Evolutionary conservation across 2,797 vertebrate species (phyloP).

Genomic region (Micrastur ruficollis): DNA sequence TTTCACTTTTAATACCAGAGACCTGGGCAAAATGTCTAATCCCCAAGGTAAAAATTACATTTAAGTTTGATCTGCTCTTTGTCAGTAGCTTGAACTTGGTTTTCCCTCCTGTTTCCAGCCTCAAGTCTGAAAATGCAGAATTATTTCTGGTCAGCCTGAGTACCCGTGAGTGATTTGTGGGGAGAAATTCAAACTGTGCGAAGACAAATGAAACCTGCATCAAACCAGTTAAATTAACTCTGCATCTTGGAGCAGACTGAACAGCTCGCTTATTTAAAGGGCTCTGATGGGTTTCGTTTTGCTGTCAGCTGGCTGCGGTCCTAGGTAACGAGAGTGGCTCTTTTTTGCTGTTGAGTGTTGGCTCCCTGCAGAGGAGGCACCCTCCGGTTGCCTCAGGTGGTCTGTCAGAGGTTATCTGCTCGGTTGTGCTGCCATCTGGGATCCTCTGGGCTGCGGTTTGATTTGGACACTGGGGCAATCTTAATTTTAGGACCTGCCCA

Average conservation of each 20-base stretch:
- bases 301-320: background rate
- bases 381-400: background rate
- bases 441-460: background rate
- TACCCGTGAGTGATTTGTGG: background rate
- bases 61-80: background rate
- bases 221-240: background rate
- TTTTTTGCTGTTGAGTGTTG: background rate
- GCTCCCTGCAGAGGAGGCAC: background rate
- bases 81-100: background rate
- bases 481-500: background rate
- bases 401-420: background rate
- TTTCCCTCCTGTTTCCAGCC: background rate
- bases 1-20: background rate
- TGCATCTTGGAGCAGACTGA: background rate
- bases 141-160: background rate
- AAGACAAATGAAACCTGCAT: background rate
- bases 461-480: background rate
- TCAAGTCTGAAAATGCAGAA: background rate
- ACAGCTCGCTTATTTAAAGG: background rate
- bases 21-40: background rate
- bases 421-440: rapidly evolving
- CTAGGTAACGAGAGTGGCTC: background rate
- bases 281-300: background rate
- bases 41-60: background rate
- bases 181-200: background rate